Evolutionary conservation across 2,797 vertebrate genomes (phyloP).

Genomic region (Erpetoichthys calabaricus): DNA sequence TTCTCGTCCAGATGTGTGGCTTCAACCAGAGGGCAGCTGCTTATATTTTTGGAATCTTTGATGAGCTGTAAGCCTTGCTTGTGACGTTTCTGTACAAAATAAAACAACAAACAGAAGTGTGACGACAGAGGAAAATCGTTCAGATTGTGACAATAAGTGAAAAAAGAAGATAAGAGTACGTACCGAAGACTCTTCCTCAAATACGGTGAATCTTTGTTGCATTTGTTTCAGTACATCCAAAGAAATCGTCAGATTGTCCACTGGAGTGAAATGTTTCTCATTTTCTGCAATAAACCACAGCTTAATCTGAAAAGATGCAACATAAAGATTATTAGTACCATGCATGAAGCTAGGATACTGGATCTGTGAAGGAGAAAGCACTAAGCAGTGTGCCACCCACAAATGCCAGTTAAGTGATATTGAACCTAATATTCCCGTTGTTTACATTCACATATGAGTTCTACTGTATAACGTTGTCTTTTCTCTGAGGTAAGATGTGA

Average conservation of each 20-base stretch:
- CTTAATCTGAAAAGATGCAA: conserved; percentile 41
- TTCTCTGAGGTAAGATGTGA: too few species aligned
- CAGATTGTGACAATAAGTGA: background rate
- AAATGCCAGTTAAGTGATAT: too few species aligned
- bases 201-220: conserved; percentile 38
- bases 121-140: background rate
- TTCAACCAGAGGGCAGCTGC: conserved; percentile 24
- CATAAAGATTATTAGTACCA: background rate
- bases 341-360: background rate
- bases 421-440: too few species aligned
- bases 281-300: conserved; percentile 52
- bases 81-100: conserved; percentile 41
- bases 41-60: conserved; percentile 38
- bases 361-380: too few species aligned
- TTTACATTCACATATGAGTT: too few species aligned
- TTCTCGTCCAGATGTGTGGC: conserved; percentile 10
- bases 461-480: too few species aligned
- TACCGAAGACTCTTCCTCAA: conserved; percentile 46
- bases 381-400: too few species aligned
- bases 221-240: conserved; percentile 35
- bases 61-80: conserved; percentile 40
- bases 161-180: conserved; percentile 6
- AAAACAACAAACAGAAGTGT: conserved; percentile 1
- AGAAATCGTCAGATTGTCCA: conserved; percentile 42
- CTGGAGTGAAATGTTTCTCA: conserved; percentile 39